Evolutionary conservation across 2,888 invertebrate genomes (phyloP), one percentile per base, ranked within the genome.

Genomic region (Laspeyria flexula): DNA sequence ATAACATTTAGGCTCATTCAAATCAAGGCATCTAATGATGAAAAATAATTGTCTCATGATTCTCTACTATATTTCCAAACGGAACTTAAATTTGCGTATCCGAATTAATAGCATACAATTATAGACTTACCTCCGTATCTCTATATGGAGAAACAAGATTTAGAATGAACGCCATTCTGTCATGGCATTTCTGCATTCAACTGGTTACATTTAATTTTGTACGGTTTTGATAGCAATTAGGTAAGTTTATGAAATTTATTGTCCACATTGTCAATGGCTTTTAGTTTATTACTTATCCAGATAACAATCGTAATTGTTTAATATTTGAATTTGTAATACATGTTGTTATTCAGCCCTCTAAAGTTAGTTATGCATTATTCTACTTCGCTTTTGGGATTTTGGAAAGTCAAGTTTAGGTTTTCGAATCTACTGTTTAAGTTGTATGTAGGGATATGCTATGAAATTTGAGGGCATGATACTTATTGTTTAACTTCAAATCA

Each of bases 211-310:
- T 65, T 18, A 33, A 43, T 43, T 43, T 33, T 34, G 40, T 55
- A 51, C 25, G 33, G 48, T 69, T 65, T 68, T 55, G 53, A 53
- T 65, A 53, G 62, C 49, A 65, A 63, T 68, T 64, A 65, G 44
- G 46, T 55, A 59, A 49, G 45, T 45, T 61, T 55, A 37, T 49
- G 39, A 55, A 65, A 68, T 65, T 65, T 63, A 65, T 60, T 4
- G 39, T 38, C 30, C 3, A 23, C 31, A 55, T 68, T 68, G 63
- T 59, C 40, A 52, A 43, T 50, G 23, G 29, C 11, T 18, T 56
- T 59, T 58, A 35, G 43, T 55, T 62, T 60, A 62, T 57, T 60
- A 51, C 39, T 38, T 31, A 54, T 57, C 52, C 35, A 45, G 56
- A 56, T 55, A 45, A 63, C 53, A 60, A 66, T 60, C 35, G 46